phyloP scores from a whole-genome alignment of 2,113 vertebrate genomes.

The Scytalopus superciliaris region DNA sequence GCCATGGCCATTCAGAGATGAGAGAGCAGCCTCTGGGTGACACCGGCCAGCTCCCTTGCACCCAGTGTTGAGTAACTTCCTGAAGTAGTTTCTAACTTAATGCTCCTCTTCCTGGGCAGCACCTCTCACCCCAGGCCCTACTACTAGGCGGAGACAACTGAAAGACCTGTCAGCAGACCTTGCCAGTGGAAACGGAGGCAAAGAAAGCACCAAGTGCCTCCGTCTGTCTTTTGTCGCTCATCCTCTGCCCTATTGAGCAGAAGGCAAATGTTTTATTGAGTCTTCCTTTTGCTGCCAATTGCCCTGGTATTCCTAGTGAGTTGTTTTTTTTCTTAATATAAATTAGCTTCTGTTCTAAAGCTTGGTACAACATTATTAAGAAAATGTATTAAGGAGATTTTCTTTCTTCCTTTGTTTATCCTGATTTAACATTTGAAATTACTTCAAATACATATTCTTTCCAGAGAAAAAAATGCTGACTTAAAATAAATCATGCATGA shows the following conservation, averaged over 20 bases:
- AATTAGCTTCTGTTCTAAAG: not conserved
- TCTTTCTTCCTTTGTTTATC: slow-evolving; percentile 1
- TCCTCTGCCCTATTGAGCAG: not conserved
- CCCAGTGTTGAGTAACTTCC: not conserved
- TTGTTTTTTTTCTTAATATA: not conserved
- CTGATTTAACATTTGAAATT: slow-evolving; percentile 7
- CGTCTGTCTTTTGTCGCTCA: not conserved
- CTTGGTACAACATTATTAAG: not conserved
- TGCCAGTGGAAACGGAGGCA: not conserved
- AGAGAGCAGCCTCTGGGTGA: not conserved
- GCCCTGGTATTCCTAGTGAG: not conserved
- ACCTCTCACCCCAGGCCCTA: not conserved
- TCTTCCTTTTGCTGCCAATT: not conserved
- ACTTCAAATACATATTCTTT: slow-evolving; percentile 1
- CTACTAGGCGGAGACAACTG: not conserved
- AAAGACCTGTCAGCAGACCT: not conserved
- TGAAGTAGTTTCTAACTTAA: not conserved
- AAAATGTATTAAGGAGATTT: slow-evolving; percentile 3
- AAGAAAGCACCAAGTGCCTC: not conserved
- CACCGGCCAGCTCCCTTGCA: fast-evolving
- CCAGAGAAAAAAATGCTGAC: not conserved
- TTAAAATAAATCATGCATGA: not conserved
- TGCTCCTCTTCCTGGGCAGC: not conserved
- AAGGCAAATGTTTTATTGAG: not conserved
- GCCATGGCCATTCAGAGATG: not conserved